Conservation (phyloP, 2,113 vertebrate genomes). For the Nibea coibor region DNA sequence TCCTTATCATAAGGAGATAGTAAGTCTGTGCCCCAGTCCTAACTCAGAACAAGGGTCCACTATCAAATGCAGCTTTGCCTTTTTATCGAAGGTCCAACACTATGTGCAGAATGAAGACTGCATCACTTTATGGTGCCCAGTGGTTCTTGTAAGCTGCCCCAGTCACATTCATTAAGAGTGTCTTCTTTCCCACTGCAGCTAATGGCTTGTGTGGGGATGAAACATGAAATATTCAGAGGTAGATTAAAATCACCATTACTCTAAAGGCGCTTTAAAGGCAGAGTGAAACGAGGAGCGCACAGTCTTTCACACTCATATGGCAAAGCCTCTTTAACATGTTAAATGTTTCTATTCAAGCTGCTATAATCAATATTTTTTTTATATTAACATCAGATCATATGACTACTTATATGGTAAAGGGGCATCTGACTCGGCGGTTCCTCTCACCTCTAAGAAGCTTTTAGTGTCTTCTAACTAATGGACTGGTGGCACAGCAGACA, state of each 20-base stretch:
- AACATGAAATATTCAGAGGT: constrained; percentile 74
- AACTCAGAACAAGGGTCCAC: constrained; percentile 31
- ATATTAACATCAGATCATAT: not conserved
- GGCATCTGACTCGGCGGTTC: not conserved
- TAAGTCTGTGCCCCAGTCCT: constrained; percentile 7
- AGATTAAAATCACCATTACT: constrained; percentile 66
- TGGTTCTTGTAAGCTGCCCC: constrained; percentile 23
- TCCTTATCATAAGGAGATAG: constrained; percentile 22
- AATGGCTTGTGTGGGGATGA: constrained; percentile 54
- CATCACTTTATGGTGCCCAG: constrained; percentile 23
- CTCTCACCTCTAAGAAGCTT: not conserved
- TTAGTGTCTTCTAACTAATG: not conserved
- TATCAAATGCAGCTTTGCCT: constrained; percentile 12
- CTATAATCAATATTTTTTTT: constrained; percentile 21
- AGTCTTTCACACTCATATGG: not conserved
- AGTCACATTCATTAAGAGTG: constrained; percentile 53
- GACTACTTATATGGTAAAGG: not conserved
- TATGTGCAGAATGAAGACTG: constrained; percentile 24
- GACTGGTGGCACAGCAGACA: too few relatives aligned
- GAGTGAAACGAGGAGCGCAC: not conserved
- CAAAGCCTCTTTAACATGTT: not conserved
- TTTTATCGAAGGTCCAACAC: constrained; percentile 21
- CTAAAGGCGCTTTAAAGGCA: constrained; percentile 52
- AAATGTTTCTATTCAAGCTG: constrained; percentile 2
- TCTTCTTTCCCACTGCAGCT: constrained; percentile 31